These are phyloP conservation scores for Drosophila kurseongensis DNA, from an alignment of 1,140 invertebrate species.

Conservation along the genomic window DNA sequence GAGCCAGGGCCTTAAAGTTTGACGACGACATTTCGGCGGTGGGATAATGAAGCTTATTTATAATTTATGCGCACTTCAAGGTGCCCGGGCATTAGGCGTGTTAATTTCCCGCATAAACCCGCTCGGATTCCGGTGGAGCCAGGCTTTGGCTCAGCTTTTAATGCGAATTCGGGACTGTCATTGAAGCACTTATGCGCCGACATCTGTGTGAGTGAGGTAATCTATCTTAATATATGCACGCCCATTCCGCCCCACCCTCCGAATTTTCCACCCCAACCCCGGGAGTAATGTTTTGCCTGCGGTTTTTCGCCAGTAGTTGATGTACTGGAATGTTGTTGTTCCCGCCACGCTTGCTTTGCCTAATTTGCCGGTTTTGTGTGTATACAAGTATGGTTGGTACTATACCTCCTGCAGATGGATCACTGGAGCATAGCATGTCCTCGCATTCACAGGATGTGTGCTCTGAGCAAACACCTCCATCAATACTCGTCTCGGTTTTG, in stretches of 20 bases:
- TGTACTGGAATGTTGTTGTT: constrained; percentile 42
- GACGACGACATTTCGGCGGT: constrained; percentile 45
- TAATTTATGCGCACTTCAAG: constrained; percentile 77
- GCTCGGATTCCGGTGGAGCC: constrained; percentile 27
- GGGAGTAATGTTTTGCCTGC: constrained; percentile 30
- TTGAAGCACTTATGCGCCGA: constrained; percentile 60
- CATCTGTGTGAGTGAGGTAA: constrained; percentile 50
- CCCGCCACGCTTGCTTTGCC: constrained; percentile 41
- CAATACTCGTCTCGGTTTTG: constrained; percentile 42
- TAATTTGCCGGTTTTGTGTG: constrained; percentile 44
- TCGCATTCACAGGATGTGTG: constrained; percentile 1
- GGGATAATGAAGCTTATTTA: constrained; percentile 69
- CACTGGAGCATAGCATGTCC: constrained; percentile 11
- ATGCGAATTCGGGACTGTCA: constrained; percentile 74
- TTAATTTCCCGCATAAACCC: constrained; percentile 61
- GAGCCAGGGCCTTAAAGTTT: constrained; percentile 42
- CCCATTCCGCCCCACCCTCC: not conserved
- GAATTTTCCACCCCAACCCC: constrained; percentile 6
- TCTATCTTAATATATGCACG: constrained; percentile 80
- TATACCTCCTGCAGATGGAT: not conserved
- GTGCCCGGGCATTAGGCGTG: constrained; percentile 67
- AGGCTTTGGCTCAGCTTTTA: constrained; percentile 51
- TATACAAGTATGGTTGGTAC: not conserved
- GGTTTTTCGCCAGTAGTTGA: constrained; percentile 39
- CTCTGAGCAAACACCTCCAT: constrained; percentile 36